Base-by-base conservation (phyloP, 2,888 invertebrate genomes). In the Helleia helle region DNA sequence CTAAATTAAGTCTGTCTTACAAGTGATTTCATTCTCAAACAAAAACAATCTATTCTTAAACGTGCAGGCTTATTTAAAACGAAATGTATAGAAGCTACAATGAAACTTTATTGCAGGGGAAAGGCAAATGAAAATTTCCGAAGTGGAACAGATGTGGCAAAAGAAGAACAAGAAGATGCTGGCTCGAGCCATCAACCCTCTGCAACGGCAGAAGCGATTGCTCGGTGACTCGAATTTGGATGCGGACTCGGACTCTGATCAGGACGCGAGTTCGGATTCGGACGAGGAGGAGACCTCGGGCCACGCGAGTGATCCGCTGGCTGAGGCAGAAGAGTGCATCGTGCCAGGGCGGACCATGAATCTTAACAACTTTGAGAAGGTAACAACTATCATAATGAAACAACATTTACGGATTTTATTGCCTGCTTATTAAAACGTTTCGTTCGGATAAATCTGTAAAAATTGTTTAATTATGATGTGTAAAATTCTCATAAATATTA, bases 81-180 rank as follows among this genome's bases (percentile, higher is more conserved):
- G n/a, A n/a, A n/a, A n/a, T n/a, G n/a, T n/a, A n/a, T n/a, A n/a
- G n/a, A n/a, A n/a, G n/a, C n/a, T n/a, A n/a, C n/a, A n/a, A n/a
- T n/a, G n/a, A n/a, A n/a, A n/a, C n/a, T n/a, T n/a, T n/a, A n/a
- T n/a, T n/a, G 26, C 73, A 88, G 93, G 86, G 39, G 95, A 96
- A 65, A 86, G 94, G 3, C 89, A 89, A 41, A 90, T 91, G 49
- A 79, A 94, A 0, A 88, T 92, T 43, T 86, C 88, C 11, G 88
- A 90, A 0, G 93, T 95, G 0, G 93, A 94, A 55, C 83, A 86
- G 0, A 89, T 90, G 47, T 95, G 95, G 94, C 86, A 85, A 0
- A 89, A 87, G 50, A 86, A 90, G 3, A 88, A 91, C 59, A 70
- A 71, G 22, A 60, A 58, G n/a, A 58, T 71, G 54, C 26, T 69